phyloP scores from a whole-genome alignment of 2,888 invertebrate genomes.

The Mesoligia furuncula region DNA sequence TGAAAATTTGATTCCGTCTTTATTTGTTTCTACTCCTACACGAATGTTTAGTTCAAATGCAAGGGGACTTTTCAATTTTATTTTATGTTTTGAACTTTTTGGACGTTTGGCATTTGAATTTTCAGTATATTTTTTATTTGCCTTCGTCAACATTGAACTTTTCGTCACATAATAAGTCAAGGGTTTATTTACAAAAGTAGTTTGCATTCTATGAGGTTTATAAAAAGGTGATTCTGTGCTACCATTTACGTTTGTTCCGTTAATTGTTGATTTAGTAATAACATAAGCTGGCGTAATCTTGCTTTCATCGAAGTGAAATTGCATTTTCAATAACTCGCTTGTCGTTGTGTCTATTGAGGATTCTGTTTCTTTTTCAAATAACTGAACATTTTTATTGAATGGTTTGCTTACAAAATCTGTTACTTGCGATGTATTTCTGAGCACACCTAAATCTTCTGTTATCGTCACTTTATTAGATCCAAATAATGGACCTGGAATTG shows the following conservation, averaged over 20 bases:
- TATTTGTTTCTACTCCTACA: conserved; percentile 48
- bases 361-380: background rate
- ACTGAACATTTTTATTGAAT: background rate
- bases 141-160: background rate
- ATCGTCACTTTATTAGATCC: background rate
- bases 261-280: background rate
- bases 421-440: background rate
- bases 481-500: background rate
- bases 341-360: background rate
- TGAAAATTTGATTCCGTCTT: conserved; percentile 49
- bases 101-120: background rate
- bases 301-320: background rate
- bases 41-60: conserved; percentile 49
- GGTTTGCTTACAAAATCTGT: conserved; percentile 2
- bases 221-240: background rate
- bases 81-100: conserved; percentile 6
- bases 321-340: background rate
- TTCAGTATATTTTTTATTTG: conserved; percentile 15
- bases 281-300: background rate
- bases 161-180: background rate
- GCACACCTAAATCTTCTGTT: background rate
- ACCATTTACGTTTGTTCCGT: background rate
- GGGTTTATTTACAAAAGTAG: background rate
- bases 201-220: background rate
- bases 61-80: conserved; percentile 21